Percentiles rank a stretch among this genome's conserved stretches.
These are phyloP conservation scores for Conomelus anceps DNA, from an alignment of 2,888 invertebrate species.

Conservation along the genomic window DNA sequence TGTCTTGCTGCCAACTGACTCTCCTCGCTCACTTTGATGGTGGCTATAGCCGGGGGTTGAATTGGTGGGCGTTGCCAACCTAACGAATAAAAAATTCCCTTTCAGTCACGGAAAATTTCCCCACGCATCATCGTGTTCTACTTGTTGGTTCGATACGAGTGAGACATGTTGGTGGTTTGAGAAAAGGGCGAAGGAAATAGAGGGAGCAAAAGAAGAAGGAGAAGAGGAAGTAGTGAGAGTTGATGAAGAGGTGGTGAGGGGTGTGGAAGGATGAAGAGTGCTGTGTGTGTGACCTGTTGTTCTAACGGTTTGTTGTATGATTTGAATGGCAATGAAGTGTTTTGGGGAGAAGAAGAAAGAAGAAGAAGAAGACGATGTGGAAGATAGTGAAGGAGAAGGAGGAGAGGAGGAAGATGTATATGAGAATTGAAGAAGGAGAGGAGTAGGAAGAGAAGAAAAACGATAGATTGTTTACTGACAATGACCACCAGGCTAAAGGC, in stretches of 20 bases:
- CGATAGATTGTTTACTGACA: too few relatives aligned
- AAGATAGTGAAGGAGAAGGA: not conserved
- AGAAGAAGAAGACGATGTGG: not conserved
- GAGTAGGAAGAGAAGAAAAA: not conserved
- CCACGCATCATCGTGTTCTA: not conserved
- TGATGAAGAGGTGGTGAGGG: too few relatives aligned
- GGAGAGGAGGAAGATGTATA: not conserved
- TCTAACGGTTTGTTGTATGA: not conserved
- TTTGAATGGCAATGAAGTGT: too few relatives aligned
- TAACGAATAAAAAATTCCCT: not conserved
- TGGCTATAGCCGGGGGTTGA: not conserved
- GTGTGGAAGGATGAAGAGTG: too few relatives aligned
- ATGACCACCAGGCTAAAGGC: too few relatives aligned
- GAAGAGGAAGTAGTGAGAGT: too few relatives aligned
- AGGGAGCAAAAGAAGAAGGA: too few relatives aligned
- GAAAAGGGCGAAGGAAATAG: too few relatives aligned
- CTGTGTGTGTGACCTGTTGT: too few relatives aligned
- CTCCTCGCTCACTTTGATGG: not conserved
- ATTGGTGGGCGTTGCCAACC: not conserved
- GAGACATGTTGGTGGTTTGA: too few relatives aligned
- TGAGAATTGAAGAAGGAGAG: not conserved
- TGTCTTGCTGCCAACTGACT: not conserved
- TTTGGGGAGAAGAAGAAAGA: not conserved
- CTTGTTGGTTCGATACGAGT: not conserved
- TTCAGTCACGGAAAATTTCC: not conserved